Conservation (phyloP, 2,113 vertebrate species). For the Ammodytes marinus region DNA sequence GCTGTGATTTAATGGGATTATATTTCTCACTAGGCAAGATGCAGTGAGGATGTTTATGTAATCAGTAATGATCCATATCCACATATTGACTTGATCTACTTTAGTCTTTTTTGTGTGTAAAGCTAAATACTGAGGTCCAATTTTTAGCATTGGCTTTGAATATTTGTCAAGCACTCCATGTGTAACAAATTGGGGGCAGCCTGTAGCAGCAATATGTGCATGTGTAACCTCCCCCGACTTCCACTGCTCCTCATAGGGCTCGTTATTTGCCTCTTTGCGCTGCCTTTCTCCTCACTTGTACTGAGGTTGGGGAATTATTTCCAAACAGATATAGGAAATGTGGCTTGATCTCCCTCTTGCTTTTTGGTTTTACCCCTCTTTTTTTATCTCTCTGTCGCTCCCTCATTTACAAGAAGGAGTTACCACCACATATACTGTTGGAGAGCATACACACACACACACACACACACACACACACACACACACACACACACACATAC, state of each 20-base stretch:
- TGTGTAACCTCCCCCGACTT: background rate
- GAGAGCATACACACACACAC: conserved; percentile 8
- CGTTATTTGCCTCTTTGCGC: background rate
- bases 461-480: conserved; percentile 21
- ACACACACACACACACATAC: background rate
- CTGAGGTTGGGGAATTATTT: conserved; percentile 28
- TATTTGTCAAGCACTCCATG: conserved; percentile 42
- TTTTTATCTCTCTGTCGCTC: background rate
- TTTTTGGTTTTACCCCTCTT: background rate
- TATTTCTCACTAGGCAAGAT: conserved; percentile 1
- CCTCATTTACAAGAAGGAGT: conserved; percentile 37
- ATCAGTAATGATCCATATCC: conserved; percentile 27
- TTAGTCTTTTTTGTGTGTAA: conserved; percentile 25
- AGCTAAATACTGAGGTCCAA: conserved; percentile 14
- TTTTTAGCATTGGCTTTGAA: conserved; percentile 38
- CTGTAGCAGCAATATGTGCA: conserved; percentile 10
- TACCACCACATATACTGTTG: conserved; percentile 4
- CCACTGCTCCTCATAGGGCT: background rate
- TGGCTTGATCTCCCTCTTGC: conserved; percentile 11
- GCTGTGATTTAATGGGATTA: conserved; percentile 23
- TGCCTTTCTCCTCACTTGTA: conserved; percentile 33
- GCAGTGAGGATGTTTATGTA: conserved; percentile 9
- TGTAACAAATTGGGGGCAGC: conserved; percentile 19
- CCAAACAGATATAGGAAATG: conserved; percentile 40
- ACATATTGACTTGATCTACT: conserved; percentile 46